These are phyloP conservation scores for Gymnorhina tibicen DNA, from an alignment of 2,113 vertebrate genomes.

Conservation along the genomic window DNA sequence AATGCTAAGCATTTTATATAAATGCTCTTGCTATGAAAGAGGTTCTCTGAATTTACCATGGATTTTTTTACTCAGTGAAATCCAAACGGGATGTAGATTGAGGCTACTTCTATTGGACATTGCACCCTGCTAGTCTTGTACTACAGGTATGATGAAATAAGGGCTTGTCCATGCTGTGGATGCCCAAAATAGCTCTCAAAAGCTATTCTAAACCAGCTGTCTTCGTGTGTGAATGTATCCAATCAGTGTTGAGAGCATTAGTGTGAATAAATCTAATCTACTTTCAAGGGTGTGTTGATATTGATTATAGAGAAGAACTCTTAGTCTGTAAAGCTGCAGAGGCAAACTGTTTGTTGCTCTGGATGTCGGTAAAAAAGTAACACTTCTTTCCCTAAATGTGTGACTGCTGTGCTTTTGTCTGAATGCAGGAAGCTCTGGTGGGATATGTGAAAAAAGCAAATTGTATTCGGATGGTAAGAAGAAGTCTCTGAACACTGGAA, in stretches of 20 bases:
- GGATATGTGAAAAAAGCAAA: conserved; percentile 95
- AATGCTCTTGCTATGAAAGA: background rate
- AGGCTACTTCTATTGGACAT: background rate
- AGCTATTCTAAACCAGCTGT: background rate
- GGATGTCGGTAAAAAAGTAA: background rate
- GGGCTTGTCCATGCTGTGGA: background rate
- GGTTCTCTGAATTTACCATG: background rate
- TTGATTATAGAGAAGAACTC: background rate
- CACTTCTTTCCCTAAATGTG: background rate
- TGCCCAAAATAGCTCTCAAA: background rate
- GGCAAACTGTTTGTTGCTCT: background rate
- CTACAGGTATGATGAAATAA: background rate
- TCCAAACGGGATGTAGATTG: background rate
- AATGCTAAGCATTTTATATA: background rate
- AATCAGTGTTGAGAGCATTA: background rate
- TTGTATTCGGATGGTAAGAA: conserved; percentile 91
- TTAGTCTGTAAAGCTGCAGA: background rate
- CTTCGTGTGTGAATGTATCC: background rate
- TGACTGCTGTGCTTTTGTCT: background rate
- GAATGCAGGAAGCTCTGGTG: conserved; percentile 89
- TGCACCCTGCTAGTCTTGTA: background rate
- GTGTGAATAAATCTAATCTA: background rate
- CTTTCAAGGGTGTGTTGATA: background rate
- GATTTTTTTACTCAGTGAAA: background rate
- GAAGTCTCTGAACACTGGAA: conserved; percentile 98